phyloP scores from a whole-genome alignment of 2,888 invertebrate genomes.

The Leptarthrus brevirostris region DNA sequence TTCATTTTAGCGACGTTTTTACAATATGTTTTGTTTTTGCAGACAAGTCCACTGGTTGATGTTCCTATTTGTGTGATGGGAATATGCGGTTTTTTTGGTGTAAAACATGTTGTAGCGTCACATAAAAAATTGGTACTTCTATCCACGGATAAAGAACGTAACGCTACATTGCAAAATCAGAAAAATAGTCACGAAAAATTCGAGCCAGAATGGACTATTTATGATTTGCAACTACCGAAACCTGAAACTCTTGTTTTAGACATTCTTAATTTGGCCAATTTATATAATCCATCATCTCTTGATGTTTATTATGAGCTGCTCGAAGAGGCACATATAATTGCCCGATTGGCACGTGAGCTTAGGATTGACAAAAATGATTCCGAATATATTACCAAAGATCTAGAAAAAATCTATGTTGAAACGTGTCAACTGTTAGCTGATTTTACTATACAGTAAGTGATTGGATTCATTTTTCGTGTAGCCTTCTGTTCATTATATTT shows the following conservation, averaged over 20 bases:
- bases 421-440: conserved; percentile 65
- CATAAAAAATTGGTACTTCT: conserved; percentile 70
- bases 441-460: conserved; percentile 62
- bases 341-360: conserved; percentile 64
- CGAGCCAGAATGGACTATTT: conserved; percentile 74
- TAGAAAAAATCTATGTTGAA: conserved; percentile 47
- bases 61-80: conserved; percentile 77
- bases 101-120: conserved; percentile 63
- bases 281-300: conserved; percentile 73
- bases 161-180: neutral
- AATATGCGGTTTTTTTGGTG: conserved; percentile 75
- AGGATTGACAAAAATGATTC: conserved; percentile 8
- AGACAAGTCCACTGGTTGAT: conserved; percentile 71
- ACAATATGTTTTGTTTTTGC: conserved; percentile 12
- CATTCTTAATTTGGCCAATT: conserved; percentile 75
- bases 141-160: neutral
- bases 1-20: neutral
- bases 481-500: no score
- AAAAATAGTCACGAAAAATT: conserved; percentile 1
- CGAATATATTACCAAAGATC: neutral
- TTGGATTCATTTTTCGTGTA: no score
- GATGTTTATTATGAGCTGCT: conserved; percentile 78
- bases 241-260: conserved; percentile 76
- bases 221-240: conserved; percentile 75
- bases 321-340: conserved; percentile 78